Conservation (phyloP, 2,113 vertebrate genomes). For the Calonectris borealis region DNA sequence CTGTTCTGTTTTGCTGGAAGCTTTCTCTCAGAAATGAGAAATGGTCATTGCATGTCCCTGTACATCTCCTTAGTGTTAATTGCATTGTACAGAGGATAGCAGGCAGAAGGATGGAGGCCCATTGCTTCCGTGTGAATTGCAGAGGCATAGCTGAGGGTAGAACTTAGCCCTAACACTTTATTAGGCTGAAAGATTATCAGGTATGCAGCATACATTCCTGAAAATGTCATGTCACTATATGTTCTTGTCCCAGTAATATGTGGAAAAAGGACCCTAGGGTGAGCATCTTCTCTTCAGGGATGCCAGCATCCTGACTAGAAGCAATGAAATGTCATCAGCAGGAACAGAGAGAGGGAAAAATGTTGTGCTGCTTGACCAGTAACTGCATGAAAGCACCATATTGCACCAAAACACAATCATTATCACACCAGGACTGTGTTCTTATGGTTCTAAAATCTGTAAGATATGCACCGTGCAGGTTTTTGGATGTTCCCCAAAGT, state of each 20-base stretch:
- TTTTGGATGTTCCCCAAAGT: background rate
- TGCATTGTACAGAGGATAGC: background rate
- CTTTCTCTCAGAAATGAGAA: background rate
- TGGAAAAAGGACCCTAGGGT: background rate
- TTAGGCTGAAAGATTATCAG: background rate
- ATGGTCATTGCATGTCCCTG: background rate
- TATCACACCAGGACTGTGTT: background rate
- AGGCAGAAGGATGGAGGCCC: background rate
- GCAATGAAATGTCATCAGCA: background rate
- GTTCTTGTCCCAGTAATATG: background rate
- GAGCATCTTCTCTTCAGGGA: background rate
- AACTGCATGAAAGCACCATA: background rate
- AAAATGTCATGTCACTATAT: background rate
- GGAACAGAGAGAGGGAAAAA: background rate
- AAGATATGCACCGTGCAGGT: background rate
- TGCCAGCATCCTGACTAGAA: background rate
- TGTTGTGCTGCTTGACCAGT: background rate
- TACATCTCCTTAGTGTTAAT: background rate
- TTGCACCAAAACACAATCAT: background rate
- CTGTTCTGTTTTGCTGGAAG: background rate
- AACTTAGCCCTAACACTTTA: background rate
- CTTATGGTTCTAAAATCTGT: background rate
- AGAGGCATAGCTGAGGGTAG: background rate
- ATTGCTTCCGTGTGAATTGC: background rate
- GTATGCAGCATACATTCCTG: background rate